Conservation (phyloP, 2,888 invertebrate genomes). For the Napeogenes inachia region DNA sequence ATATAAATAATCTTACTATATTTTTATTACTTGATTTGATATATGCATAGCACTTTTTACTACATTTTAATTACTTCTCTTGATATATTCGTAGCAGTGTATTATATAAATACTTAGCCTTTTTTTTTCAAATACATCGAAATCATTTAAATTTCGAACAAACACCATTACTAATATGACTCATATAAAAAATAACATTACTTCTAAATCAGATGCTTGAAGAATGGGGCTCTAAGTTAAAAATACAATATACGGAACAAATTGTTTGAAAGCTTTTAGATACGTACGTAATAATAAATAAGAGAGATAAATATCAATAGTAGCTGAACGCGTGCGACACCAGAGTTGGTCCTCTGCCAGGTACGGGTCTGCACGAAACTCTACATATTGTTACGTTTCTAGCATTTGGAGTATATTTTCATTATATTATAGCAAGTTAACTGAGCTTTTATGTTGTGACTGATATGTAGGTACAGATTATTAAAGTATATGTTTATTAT, state of each 20-base stretch:
- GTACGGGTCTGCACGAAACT: slow-evolving; percentile 37
- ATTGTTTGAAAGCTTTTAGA: slow-evolving; percentile 38
- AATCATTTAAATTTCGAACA: too few relatives aligned
- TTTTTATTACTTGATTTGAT: too few relatives aligned
- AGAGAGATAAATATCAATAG: slow-evolving; percentile 38
- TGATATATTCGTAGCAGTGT: too few relatives aligned
- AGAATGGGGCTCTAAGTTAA: slow-evolving; percentile 25
- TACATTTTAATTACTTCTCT: too few relatives aligned
- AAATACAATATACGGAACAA: slow-evolving; percentile 30
- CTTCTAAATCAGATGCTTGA: slow-evolving; percentile 23
- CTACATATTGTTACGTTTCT: slow-evolving; percentile 12
- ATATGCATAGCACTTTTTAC: too few relatives aligned
- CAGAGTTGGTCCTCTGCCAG: slow-evolving; percentile 58
- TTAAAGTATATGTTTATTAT: too few relatives aligned
- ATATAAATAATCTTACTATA: too few relatives aligned
- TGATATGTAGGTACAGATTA: too few relatives aligned
- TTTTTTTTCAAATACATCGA: too few relatives aligned
- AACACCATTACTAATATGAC: background rate
- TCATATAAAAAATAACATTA: slow-evolving; percentile 10
- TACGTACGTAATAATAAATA: slow-evolving; percentile 38
- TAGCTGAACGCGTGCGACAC: slow-evolving; percentile 48
- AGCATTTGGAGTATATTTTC: background rate
- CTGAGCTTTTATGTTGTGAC: too few relatives aligned
- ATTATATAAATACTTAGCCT: too few relatives aligned
- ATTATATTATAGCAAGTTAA: too few relatives aligned